Conservation (phyloP, 2,113 vertebrate genomes). For the western clawed frog (Xenopus tropicalis) region UCB_Xtro_10.0 CM004448.2:18291001-18291500, state of each 20-base stretch:
- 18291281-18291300: conserved; percentile 15
- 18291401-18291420: no score
- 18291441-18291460: no score
- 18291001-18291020: no score
- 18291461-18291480: no score
- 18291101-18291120: conserved; percentile 23
- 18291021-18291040: no score
- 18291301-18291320: conserved; percentile 13
- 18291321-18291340: conserved; percentile 1
- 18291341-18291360: background rate
- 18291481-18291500: no score
- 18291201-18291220: conserved; percentile 41
- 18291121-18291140: conserved; percentile 36
- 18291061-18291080: conserved; percentile 1
- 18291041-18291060: background rate
- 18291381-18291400: no score
- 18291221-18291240: conserved; percentile 30
- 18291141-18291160: conserved; percentile 32
- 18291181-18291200: conserved; percentile 38
- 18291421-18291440: no score
- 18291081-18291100: background rate
- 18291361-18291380: no score
- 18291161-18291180: conserved; percentile 31
- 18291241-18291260: conserved; percentile 24
- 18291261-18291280: conserved; percentile 29